Evolutionary conservation across 2,113 vertebrate genomes (phyloP).

Genomic region (Corythaeola cristata): DNA sequence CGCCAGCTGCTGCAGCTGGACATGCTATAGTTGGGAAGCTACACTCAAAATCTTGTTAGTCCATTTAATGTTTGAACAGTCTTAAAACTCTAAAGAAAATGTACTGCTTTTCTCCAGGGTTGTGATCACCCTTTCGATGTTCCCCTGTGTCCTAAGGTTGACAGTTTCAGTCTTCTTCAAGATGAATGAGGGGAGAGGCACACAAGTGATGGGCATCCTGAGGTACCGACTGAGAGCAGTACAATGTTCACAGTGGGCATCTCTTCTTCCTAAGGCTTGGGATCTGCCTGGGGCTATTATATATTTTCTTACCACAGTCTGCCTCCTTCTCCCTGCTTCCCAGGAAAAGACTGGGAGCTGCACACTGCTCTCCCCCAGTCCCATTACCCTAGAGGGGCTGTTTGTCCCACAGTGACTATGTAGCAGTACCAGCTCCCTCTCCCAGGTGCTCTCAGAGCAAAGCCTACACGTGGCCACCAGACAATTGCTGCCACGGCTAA

Average conservation of each 20-base stretch:
- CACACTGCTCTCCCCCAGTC: fast-evolving
- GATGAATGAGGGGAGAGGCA: background rate
- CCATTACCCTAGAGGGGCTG: fast-evolving
- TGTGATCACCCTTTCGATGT: background rate
- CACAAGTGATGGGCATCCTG: background rate
- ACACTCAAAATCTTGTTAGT: background rate
- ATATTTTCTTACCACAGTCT: background rate
- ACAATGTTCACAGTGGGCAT: fast-evolving
- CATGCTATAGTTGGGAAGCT: background rate
- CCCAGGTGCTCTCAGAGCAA: fast-evolving
- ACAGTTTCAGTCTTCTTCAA: background rate
- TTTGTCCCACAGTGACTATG: fast-evolving
- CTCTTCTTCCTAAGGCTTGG: background rate
- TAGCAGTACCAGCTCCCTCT: background rate
- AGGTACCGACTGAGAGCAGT: background rate
- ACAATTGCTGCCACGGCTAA: fast-evolving
- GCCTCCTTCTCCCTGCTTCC: background rate
- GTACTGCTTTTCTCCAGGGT: background rate
- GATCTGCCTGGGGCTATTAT: background rate
- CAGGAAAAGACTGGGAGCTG: background rate
- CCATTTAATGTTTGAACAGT: background rate
- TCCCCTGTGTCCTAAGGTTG: background rate
- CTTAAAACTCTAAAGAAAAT: background rate
- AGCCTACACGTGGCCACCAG: background rate
- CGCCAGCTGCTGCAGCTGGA: background rate